Percentiles rank a stretch among this genome's conserved stretches.
Evolutionary conservation across 2,113 vertebrate genomes (phyloP).

Genomic region (Nipponia nippon): DNA sequence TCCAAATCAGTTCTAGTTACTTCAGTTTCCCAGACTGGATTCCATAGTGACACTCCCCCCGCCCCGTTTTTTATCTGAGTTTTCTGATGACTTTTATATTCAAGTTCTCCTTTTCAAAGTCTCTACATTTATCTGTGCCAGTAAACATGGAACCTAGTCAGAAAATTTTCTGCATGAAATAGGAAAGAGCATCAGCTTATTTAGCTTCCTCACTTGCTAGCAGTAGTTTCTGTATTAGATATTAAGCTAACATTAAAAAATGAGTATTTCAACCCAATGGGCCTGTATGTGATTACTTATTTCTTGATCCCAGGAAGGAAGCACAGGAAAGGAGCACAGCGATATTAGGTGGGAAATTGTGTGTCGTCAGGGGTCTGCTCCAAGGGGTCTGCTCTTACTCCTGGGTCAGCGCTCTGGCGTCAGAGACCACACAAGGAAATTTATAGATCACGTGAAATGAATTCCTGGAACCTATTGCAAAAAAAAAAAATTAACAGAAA

Average conservation of each 20-base stretch:
- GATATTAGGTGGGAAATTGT: neutral
- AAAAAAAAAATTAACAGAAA: neutral
- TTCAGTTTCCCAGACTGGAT: neutral
- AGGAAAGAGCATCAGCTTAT: neutral
- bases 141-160: neutral
- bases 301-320: neutral
- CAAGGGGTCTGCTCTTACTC: neutral
- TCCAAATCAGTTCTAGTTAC: neutral
- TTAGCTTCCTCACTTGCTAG: neutral
- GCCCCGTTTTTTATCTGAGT: neutral
- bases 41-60: neutral
- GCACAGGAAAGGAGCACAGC: neutral
- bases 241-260: neutral
- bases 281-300: neutral
- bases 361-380: neutral
- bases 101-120: neutral
- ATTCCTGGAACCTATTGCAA: neutral
- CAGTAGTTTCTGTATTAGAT: neutral
- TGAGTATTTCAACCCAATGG: neutral
- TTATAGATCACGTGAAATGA: neutral
- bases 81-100: neutral
- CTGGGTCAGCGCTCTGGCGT: neutral
- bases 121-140: neutral
- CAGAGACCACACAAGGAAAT: neutral
- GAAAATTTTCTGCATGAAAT: neutral